Evolutionary conservation across 2,888 invertebrate species (phyloP).

Genomic region (Cephus sareptanus): DNA sequence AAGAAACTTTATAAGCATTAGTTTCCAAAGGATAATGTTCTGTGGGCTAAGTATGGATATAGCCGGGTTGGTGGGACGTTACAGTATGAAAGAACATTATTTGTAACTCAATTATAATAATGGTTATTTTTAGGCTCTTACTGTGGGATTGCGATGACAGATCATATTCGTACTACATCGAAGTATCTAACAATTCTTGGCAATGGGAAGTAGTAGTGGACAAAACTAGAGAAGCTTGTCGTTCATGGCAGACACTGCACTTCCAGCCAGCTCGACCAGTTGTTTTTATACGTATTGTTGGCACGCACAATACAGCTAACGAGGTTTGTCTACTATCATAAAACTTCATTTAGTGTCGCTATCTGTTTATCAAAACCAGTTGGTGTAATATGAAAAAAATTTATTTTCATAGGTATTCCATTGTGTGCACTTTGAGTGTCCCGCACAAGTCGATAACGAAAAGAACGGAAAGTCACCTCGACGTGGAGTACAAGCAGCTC

Average conservation of each 20-base stretch:
- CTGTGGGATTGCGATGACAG: conserved; percentile 98
- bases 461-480: conserved; percentile 40
- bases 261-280: conserved; percentile 85
- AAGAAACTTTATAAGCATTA: too few species aligned
- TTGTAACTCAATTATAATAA: conserved; percentile 4
- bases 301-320: conserved; percentile 97
- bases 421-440: conserved; percentile 97
- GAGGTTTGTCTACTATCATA: conserved; percentile 73
- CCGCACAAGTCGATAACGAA: conserved; percentile 72
- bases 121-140: conserved; percentile 72
- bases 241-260: conserved; percentile 93
- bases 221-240: conserved; percentile 84
- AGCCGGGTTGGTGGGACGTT: not conserved
- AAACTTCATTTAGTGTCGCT: conserved; percentile 11
- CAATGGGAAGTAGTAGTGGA: conserved; percentile 94
- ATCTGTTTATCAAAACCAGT: not conserved
- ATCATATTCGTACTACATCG: conserved; percentile 95
- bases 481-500: conserved; percentile 25
- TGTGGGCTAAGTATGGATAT: too few species aligned
- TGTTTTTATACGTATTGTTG: conserved; percentile 94
- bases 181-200: conserved; percentile 91
- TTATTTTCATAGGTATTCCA: conserved; percentile 83
- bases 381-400: conserved; percentile 1
- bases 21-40: too few species aligned
- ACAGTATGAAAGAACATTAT: not conserved